These are phyloP conservation scores for Julus scandinavius DNA, from an alignment of 2,888 invertebrate species.

Conservation along the genomic window DNA sequence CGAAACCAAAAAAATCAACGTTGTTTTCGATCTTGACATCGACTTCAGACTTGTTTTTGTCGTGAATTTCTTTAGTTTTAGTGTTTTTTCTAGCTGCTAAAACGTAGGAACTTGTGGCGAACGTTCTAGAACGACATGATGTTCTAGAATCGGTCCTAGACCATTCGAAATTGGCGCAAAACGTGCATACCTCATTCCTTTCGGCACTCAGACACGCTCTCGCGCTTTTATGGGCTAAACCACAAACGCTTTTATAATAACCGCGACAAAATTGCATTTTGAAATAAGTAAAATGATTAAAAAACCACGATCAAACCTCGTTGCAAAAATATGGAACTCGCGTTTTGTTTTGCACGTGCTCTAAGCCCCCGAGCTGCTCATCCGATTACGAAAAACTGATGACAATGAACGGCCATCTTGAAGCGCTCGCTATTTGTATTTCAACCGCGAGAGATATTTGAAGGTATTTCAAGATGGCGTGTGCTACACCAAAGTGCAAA, in stretches of 20 bases:
- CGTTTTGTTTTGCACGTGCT: background rate
- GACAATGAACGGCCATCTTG: background rate
- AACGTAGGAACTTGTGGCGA: background rate
- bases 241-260: background rate
- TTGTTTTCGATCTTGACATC: background rate
- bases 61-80: background rate
- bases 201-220: background rate
- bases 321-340: background rate
- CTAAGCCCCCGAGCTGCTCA: background rate
- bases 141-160: background rate
- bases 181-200: background rate
- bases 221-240: background rate
- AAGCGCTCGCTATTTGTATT: too few species aligned
- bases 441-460: too few species aligned
- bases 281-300: background rate
- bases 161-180: background rate
- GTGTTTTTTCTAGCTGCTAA: background rate
- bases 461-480: background rate
- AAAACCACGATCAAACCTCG: background rate
- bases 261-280: background rate
- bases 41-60: background rate
- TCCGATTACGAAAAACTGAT: background rate
- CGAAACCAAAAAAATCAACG: constrained; percentile 53
- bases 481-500: background rate
- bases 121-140: background rate